Evolutionary conservation across 53 echinoderm and acorn worm genomes (phyloP).

Genomic region (Hippasteria phrygiana): DNA sequence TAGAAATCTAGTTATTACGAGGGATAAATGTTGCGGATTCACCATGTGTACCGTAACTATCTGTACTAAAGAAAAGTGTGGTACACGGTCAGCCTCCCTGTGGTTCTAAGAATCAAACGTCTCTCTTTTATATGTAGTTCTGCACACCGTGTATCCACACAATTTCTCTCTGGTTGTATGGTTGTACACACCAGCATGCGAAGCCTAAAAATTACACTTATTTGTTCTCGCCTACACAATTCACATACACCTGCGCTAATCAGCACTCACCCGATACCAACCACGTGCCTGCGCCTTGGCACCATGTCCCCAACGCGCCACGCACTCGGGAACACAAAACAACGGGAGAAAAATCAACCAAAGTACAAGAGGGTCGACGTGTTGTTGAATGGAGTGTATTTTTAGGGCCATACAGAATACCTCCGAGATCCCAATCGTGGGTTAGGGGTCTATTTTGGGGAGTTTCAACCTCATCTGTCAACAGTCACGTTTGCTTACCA

Average conservation of each 20-base stretch:
- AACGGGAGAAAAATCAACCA: neutral
- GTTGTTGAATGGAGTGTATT: neutral
- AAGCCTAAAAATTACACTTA: no score
- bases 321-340: slow-evolving; percentile 13
- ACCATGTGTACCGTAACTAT: no score
- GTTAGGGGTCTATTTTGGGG: slow-evolving; percentile 16
- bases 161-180: no score
- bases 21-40: no score
- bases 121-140: no score
- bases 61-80: no score
- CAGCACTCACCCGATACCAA: neutral
- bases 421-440: neutral
- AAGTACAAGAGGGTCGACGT: neutral
- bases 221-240: no score
- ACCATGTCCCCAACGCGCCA: slow-evolving; percentile 6
- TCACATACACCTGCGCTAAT: neutral
- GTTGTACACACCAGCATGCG: no score
- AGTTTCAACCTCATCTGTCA: neutral
- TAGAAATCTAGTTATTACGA: no score
- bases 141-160: no score
- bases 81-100: no score
- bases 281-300: slow-evolving; percentile 52
- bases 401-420: neutral
- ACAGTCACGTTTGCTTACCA: slow-evolving; percentile 25
- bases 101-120: no score